Evolutionary conservation across 2,113 vertebrate genomes (phyloP).

Genomic region (Crotophaga sulcirostris): DNA sequence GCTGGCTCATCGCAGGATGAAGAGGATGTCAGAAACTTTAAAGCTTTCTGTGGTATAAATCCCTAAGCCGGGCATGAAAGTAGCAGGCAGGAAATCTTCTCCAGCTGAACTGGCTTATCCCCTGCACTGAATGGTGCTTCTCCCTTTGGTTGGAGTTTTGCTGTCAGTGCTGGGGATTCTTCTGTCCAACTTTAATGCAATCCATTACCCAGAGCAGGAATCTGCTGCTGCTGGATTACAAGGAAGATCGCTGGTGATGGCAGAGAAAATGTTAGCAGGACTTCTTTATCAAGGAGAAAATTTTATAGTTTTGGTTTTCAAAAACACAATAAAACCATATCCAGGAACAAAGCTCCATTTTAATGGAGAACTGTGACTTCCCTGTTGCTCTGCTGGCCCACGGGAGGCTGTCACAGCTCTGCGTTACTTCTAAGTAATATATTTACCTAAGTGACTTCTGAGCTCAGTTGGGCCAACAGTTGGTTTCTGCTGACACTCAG

Average conservation of each 20-base stretch:
- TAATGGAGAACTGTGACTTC: not conserved
- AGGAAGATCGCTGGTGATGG: not conserved
- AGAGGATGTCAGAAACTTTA: slow-evolving; percentile 28
- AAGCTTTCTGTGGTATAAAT: slow-evolving; percentile 42
- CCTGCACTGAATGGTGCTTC: not conserved
- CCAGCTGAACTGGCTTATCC: slow-evolving; percentile 28
- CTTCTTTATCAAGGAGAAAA: not conserved
- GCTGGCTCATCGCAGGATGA: not conserved
- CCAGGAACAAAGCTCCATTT: not conserved
- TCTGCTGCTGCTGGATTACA: not conserved
- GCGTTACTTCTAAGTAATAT: not conserved
- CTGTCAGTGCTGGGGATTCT: fast-evolving
- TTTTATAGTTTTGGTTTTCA: not conserved
- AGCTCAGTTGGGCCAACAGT: not conserved
- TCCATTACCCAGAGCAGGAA: not conserved
- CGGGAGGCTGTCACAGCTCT: not conserved
- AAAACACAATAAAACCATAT: not conserved
- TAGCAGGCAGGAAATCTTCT: slow-evolving; percentile 17
- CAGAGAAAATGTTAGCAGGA: not conserved
- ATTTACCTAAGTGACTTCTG: not conserved
- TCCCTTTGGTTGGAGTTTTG: not conserved
- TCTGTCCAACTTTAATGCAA: not conserved
- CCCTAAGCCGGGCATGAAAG: slow-evolving; percentile 18
- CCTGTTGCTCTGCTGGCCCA: not conserved
- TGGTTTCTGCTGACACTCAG: not conserved